Evolutionary conservation across 2,797 vertebrate genomes (phyloP).

Genomic region (Buceros bicornis): DNA sequence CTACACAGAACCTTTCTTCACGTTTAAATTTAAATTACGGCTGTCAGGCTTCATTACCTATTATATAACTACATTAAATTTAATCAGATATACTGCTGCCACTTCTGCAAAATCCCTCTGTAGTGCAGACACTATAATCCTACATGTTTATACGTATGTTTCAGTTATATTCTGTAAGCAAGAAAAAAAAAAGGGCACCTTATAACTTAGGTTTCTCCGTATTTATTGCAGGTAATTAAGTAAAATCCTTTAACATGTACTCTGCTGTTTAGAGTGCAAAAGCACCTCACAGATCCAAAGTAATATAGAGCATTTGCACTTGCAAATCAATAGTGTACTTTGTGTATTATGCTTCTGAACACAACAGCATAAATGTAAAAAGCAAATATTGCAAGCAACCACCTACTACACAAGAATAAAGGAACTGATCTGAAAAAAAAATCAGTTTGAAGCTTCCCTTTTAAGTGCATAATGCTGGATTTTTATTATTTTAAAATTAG

Average conservation of each 20-base stretch:
- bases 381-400: background rate
- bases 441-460: background rate
- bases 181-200: background rate
- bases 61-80: slow-evolving; percentile 39
- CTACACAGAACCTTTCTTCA: slow-evolving; percentile 12
- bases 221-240: background rate
- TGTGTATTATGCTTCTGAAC: background rate
- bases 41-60: slow-evolving; percentile 21
- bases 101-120: background rate
- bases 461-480: background rate
- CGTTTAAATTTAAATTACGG: slow-evolving; percentile 30
- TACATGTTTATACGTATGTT: background rate
- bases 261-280: background rate
- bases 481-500: background rate
- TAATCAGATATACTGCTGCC: slow-evolving; percentile 12
- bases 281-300: background rate
- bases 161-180: background rate
- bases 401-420: background rate
- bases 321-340: background rate
- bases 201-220: background rate
- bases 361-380: background rate
- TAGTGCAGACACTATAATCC: background rate
- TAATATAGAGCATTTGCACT: background rate
- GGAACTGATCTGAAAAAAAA: background rate
- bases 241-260: background rate